Evolutionary conservation across 2,797 vertebrate genomes (phyloP), one percentile per base, ranked within the genome.

Genomic region (Gymnocypris eckloni): DNA sequence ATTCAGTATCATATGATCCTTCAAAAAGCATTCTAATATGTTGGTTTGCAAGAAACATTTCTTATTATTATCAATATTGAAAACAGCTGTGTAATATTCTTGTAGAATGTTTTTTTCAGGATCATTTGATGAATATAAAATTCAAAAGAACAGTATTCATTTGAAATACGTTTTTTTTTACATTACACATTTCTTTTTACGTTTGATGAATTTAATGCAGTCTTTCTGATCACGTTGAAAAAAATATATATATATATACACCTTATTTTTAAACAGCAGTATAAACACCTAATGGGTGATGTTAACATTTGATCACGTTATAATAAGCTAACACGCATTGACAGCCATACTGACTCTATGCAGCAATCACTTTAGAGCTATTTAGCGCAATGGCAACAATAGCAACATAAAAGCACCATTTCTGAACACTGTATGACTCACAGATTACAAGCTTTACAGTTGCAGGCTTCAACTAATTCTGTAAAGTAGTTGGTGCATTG

Each of bases 361-460:
- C 77, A 64, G 37, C 13, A 81, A 81, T 48, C 64, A 52, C 43
- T n/a, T n/a, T 28, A 25, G 43, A 52, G 56, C 61, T 37, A 20
- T 81, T 81, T 52, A 81, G n/a, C 43, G 0, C 79, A 81, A 50
- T 69, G 61, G 11, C 45, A 69, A 80, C 25, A 81, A 81, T 39
- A 52, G 28, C 64, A 81, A 69, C 45, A 52, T 48, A 80, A 69
- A 67, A 52, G 28, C 64, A 39, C 9, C 15, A 52, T 69, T 81
- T 69, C 15, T 50, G 7, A 69, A 37, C 64, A 50, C 25, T 9
- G 45, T 16, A 39, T 81, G 64, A 69, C 64, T 81, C 64, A 69
- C 18, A 52, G 43, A 39, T 48, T 48, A 18, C n/a, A 79, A 64
- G 8, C 4, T 18, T 4, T 22, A 33, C 15, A 33, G 45, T 50